A percentile compares a stretch with the other conserved stretches of the same genome.
These are phyloP conservation scores for Diaprepes abbreviatus DNA, from an alignment of 2,888 invertebrate genomes.

Conservation along the genomic window DNA sequence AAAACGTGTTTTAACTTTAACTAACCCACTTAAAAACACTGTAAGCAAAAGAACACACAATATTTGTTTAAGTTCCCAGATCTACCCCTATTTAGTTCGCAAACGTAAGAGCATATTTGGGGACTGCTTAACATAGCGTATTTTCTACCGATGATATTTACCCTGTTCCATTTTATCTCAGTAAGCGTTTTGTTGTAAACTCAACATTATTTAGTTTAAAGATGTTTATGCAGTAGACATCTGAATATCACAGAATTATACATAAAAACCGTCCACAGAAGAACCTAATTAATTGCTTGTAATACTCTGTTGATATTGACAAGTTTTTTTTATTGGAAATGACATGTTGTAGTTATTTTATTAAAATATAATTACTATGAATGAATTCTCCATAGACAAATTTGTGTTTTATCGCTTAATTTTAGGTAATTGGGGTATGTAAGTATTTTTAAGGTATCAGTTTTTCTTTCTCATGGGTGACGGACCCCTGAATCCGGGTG, in stretches of 20 bases:
- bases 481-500: too few species aligned
- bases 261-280: too few species aligned
- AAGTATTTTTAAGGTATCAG: too few species aligned
- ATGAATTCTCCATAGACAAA: too few species aligned
- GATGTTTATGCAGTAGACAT: slow-evolving; percentile 5
- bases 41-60: slow-evolving; percentile 8
- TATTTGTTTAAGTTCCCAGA: slow-evolving; percentile 8
- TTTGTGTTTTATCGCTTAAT: too few species aligned
- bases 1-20: slow-evolving; percentile 12
- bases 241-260: not conserved
- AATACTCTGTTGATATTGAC: too few species aligned
- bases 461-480: too few species aligned
- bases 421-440: too few species aligned
- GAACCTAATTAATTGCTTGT: too few species aligned
- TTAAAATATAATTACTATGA: too few species aligned
- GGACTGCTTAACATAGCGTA: slow-evolving; percentile 15
- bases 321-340: too few species aligned
- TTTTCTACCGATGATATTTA: slow-evolving; percentile 14
- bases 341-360: too few species aligned
- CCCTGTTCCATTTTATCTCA: slow-evolving; percentile 14
- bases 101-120: slow-evolving; percentile 14
- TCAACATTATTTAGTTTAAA: slow-evolving; percentile 7
- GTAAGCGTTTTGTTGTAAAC: not conserved
- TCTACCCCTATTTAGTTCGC: slow-evolving; percentile 14
- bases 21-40: slow-evolving; percentile 4